Conservation (phyloP, 1,140 invertebrate species). For the Euborellia annulipes region DNA sequence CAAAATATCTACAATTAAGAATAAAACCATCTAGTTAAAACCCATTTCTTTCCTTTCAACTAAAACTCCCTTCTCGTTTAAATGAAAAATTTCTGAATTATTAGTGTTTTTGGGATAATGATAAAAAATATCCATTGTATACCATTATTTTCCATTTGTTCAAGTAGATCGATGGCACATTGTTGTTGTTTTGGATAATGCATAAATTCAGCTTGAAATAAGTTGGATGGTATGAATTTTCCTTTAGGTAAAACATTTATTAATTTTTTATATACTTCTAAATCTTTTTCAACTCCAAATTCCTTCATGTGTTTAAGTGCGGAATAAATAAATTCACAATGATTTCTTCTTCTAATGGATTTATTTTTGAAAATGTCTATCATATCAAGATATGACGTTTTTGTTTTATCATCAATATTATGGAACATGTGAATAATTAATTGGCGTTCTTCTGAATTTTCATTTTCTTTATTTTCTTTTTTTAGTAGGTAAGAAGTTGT, state of each 20-base stretch:
- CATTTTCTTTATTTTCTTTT: no score
- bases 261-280: constrained; percentile 81
- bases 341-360: constrained; percentile 47
- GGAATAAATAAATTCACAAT: constrained; percentile 86
- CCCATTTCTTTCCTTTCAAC: no score
- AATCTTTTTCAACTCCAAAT: constrained; percentile 77
- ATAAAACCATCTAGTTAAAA: no score
- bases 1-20: no score
- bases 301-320: constrained; percentile 78
- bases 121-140: no score
- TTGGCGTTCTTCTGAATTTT: constrained; percentile 7
- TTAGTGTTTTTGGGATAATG: no score
- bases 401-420: constrained; percentile 44
- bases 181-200: constrained; percentile 92
- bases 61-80: no score
- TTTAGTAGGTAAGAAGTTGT: no score
- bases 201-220: constrained; percentile 71
- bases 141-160: constrained; percentile 84
- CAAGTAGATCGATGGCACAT: constrained; percentile 69
- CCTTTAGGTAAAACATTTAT: constrained; percentile 87
- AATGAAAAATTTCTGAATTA: no score
- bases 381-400: constrained; percentile 54
- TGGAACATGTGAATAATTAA: constrained; percentile 29
- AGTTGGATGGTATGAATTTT: constrained; percentile 64
- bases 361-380: constrained; percentile 49